phyloP scores from a whole-genome alignment of 2,888 invertebrate genomes.

The Diarsia rubi region DNA sequence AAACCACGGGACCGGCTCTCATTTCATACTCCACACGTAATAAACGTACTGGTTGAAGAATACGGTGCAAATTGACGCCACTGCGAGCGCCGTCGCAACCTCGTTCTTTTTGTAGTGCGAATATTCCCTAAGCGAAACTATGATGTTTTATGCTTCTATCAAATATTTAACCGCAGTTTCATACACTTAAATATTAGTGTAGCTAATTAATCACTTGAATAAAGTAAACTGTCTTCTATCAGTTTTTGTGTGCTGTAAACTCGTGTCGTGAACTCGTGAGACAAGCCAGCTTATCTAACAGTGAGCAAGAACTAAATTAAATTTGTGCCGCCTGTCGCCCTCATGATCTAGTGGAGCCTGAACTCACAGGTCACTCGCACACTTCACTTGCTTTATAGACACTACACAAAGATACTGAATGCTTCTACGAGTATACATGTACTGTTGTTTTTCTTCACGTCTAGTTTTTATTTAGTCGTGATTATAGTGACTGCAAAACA shows the following conservation, averaged over 20 bases:
- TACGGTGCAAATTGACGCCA: conserved; percentile 58
- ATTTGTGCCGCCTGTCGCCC: conserved; percentile 84
- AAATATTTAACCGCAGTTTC: not conserved
- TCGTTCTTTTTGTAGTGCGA: conserved; percentile 9
- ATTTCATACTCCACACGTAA: conserved; percentile 73
- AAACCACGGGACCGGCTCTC: conserved; percentile 72
- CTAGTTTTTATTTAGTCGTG: not conserved
- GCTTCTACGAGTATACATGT: conserved; percentile 1
- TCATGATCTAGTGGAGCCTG: conserved; percentile 80
- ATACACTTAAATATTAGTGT: not conserved
- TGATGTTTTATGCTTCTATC: not conserved
- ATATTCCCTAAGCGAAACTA: not conserved
- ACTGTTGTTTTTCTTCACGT: not conserved
- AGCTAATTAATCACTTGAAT: conserved; percentile 13
- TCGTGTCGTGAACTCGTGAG: conserved; percentile 45
- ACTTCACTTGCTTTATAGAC: conserved; percentile 64
- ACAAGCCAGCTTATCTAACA: conserved; percentile 66
- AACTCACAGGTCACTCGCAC: conserved; percentile 64
- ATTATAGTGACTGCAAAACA: not conserved
- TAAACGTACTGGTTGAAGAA: conserved; percentile 60
- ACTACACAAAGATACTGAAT: conserved; percentile 46
- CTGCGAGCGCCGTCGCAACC: conserved; percentile 1
- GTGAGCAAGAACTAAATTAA: conserved; percentile 81
- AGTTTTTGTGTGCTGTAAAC: conserved; percentile 37
- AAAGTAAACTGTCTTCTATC: conserved; percentile 1